phyloP scores from a whole-genome alignment of 2,888 invertebrate species.

The Netelia fuscicornis region DNA sequence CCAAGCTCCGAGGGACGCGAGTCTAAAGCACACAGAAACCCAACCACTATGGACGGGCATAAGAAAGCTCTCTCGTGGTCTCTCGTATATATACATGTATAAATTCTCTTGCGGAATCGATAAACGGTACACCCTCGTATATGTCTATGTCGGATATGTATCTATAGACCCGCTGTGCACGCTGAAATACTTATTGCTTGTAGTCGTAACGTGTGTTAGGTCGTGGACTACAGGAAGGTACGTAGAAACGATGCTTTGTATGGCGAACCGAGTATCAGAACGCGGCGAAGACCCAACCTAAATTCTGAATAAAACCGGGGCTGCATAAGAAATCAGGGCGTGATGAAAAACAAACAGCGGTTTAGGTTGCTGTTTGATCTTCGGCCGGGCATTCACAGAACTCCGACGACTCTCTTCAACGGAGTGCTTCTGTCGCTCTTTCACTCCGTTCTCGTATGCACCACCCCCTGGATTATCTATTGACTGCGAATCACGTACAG shows the following conservation, averaged over 20 bases:
- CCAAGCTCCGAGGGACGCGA: slow-evolving; percentile 12
- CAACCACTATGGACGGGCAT: slow-evolving; percentile 24
- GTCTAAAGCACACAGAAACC: slow-evolving; percentile 35
- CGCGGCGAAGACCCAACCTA: slow-evolving; percentile 79
- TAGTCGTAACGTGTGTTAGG: background rate
- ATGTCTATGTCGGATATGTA: slow-evolving; percentile 10
- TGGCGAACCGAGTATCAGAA: slow-evolving; percentile 62
- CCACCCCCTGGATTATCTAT: slow-evolving; percentile 1
- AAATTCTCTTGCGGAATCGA: slow-evolving; percentile 39
- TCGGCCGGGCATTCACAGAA: slow-evolving; percentile 83
- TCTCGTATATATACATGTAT: slow-evolving; percentile 4
- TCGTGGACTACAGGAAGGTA: slow-evolving; percentile 9
- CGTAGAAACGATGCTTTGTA: slow-evolving; percentile 23
- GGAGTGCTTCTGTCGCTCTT: slow-evolving; percentile 35
- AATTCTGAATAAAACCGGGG: slow-evolving; percentile 84
- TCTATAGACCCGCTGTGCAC: background rate
- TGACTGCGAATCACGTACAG: background rate
- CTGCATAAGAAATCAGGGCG: slow-evolving; percentile 84
- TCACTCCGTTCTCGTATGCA: slow-evolving; percentile 62
- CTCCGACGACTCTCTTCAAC: slow-evolving; percentile 76
- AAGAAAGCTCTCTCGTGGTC: slow-evolving; percentile 36
- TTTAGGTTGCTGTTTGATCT: slow-evolving; percentile 85
- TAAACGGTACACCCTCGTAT: slow-evolving; percentile 28
- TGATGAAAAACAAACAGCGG: slow-evolving; percentile 85
- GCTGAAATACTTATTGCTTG: background rate